phyloP scores from a whole-genome alignment of 2,888 invertebrate species.

The Idaea straminata region DNA sequence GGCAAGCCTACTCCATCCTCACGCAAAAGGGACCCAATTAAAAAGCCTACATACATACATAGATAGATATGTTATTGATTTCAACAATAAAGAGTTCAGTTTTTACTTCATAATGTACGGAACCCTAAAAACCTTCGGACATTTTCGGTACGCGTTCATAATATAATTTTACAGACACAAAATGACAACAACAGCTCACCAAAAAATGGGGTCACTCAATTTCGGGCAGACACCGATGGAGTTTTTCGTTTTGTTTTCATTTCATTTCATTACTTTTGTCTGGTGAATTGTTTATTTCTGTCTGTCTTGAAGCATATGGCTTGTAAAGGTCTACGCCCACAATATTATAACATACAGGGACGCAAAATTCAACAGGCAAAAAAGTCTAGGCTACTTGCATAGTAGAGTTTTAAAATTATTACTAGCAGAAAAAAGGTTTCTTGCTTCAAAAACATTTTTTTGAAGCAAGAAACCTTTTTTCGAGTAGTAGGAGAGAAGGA shows the following conservation, averaged over 20 bases:
- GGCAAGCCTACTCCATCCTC: too few relatives aligned
- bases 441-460: too few relatives aligned
- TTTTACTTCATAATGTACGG: not conserved
- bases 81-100: not conserved
- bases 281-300: conserved; percentile 52
- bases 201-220: conserved; percentile 62
- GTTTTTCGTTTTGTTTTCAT: conserved; percentile 34
- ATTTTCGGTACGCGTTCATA: conserved; percentile 1
- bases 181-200: conserved; percentile 22
- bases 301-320: conserved; percentile 30
- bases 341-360: not conserved
- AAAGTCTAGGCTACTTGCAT: too few relatives aligned
- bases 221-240: conserved; percentile 39
- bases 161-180: conserved; percentile 18
- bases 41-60: too few relatives aligned
- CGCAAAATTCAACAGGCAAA: too few relatives aligned
- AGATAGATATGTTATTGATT: too few relatives aligned
- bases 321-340: not conserved
- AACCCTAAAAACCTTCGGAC: not conserved
- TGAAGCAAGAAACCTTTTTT: too few relatives aligned
- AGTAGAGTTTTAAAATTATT: too few relatives aligned
- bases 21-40: too few relatives aligned
- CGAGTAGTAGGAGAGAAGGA: not conserved
- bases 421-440: too few relatives aligned
- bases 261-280: conserved; percentile 56